Percentiles rank a stretch among this genome's conserved stretches.
Evolutionary conservation across 2,888 invertebrate genomes (phyloP).

Genomic region (Blastobasis lacticolella): DNA sequence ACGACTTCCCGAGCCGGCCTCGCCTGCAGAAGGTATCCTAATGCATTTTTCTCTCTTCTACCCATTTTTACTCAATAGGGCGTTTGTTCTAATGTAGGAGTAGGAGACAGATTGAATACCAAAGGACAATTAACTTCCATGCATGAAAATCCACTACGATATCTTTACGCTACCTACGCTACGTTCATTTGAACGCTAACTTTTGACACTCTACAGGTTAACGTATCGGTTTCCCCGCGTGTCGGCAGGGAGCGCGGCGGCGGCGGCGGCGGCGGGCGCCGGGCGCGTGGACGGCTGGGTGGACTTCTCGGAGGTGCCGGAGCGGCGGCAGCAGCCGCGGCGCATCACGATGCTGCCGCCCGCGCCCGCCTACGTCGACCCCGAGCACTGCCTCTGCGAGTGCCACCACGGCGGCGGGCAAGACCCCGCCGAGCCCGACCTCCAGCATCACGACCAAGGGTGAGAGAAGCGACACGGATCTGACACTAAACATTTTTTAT

Average conservation of each 20-base stretch:
- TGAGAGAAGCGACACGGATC: too few relatives aligned
- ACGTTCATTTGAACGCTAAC: conserved; percentile 17
- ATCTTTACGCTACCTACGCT: too few relatives aligned
- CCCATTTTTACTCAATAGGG: too few relatives aligned
- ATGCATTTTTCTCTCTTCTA: too few relatives aligned
- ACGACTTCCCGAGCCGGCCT: too few relatives aligned
- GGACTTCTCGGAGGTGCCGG: conserved; percentile 90
- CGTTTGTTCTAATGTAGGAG: too few relatives aligned
- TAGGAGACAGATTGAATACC: too few relatives aligned
- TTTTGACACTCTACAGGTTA: too few relatives aligned
- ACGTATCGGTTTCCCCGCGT: conserved; percentile 10
- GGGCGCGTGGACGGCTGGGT: conserved; percentile 73
- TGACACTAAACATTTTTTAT: too few relatives aligned
- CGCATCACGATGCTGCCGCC: conserved; percentile 87
- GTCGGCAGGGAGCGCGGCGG: conserved; percentile 26
- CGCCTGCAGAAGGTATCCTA: too few relatives aligned
- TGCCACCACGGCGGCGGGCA: conserved; percentile 77
- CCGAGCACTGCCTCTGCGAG: conserved; percentile 91
- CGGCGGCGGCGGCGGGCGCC: conserved; percentile 32
- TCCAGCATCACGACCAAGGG: conserved; percentile 12
- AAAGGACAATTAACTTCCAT: too few relatives aligned
- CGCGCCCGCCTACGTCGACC: conserved; percentile 81
- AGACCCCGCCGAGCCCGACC: conserved; percentile 41
- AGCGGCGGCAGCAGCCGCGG: conserved; percentile 85
- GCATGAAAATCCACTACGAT: too few relatives aligned